These are phyloP conservation scores for Astyanax mexicanus DNA, from an alignment of 2,797 vertebrate genomes.

Conservation along the genomic window DNA sequence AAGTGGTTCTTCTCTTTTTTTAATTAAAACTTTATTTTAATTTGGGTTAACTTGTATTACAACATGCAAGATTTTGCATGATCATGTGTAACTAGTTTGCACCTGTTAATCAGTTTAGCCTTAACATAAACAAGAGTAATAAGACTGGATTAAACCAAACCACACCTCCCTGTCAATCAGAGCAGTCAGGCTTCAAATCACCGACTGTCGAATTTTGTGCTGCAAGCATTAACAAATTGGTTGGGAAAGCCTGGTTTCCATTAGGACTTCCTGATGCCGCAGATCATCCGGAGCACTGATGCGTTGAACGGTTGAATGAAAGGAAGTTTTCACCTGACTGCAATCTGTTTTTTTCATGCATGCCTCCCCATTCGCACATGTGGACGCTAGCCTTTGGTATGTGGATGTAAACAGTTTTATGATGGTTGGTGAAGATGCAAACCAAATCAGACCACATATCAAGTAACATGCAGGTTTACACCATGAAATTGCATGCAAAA, in stretches of 20 bases:
- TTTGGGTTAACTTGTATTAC: too few relatives aligned
- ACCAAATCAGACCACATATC: neutral
- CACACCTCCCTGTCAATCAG: constrained; percentile 68
- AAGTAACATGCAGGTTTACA: neutral
- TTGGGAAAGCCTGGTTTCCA: constrained; percentile 57
- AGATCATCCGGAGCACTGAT: constrained; percentile 36
- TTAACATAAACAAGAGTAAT: constrained; percentile 26
- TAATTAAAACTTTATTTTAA: too few relatives aligned
- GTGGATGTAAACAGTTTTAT: constrained; percentile 3
- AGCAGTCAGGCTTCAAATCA: constrained; percentile 63
- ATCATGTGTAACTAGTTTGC: constrained; percentile 43
- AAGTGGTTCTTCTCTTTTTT: too few relatives aligned
- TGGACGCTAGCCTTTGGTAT: constrained; percentile 2
- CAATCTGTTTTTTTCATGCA: constrained; percentile 28
- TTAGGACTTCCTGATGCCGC: constrained; percentile 49
- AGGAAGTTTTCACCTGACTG: constrained; percentile 32
- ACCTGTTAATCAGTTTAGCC: constrained; percentile 64
- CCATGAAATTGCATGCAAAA: neutral
- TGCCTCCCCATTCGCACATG: constrained; percentile 16
- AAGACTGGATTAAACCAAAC: constrained; percentile 53
- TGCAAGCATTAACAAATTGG: constrained; percentile 57
- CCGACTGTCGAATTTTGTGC: constrained; percentile 66
- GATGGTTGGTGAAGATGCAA: neutral
- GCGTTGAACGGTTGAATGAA: constrained; percentile 27
- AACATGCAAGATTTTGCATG: too few relatives aligned